Conservation (phyloP, 2,797 vertebrate genomes). For the Brachyrhaphis roseni region DNA sequence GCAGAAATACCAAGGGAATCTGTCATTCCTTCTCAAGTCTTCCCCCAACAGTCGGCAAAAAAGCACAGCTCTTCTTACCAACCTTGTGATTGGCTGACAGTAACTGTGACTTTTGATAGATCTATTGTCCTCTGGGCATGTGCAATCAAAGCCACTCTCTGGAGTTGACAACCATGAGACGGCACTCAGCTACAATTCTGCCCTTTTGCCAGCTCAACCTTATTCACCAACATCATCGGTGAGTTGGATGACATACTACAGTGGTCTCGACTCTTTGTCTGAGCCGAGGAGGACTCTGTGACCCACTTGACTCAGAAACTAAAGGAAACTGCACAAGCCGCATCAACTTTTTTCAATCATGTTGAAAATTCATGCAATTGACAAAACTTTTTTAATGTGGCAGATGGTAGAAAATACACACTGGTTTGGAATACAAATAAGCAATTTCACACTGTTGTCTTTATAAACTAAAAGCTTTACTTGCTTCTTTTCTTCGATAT, state of each 20-base stretch:
- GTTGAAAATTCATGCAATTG: background rate
- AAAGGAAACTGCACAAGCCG: conserved; percentile 11
- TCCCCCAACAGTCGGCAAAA: background rate
- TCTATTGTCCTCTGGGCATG: background rate
- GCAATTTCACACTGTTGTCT: conserved; percentile 24
- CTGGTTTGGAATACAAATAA: conserved; percentile 19
- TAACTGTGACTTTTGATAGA: conserved; percentile 12
- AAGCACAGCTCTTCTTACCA: conserved; percentile 13
- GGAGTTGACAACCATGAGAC: conserved; percentile 29
- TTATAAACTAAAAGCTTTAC: conserved; percentile 13
- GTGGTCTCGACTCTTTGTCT: conserved; percentile 39
- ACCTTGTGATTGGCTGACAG: conserved; percentile 16
- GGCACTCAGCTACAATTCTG: conserved; percentile 35
- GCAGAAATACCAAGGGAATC: background rate
- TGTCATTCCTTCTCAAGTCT: conserved; percentile 2
- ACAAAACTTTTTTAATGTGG: conserved; percentile 18
- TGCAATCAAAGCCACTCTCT: conserved; percentile 40
- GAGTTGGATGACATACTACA: conserved; percentile 41
- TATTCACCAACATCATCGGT: conserved; percentile 51
- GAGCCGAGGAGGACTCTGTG: conserved; percentile 37
- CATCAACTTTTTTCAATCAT: conserved; percentile 15
- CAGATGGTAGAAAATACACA: conserved; percentile 11
- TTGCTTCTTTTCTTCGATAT: conserved; percentile 19
- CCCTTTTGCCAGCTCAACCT: conserved; percentile 44
- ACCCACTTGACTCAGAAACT: conserved; percentile 35